Conservation (phyloP, 2,797 vertebrate species). For the Poecilia gillii region DNA sequence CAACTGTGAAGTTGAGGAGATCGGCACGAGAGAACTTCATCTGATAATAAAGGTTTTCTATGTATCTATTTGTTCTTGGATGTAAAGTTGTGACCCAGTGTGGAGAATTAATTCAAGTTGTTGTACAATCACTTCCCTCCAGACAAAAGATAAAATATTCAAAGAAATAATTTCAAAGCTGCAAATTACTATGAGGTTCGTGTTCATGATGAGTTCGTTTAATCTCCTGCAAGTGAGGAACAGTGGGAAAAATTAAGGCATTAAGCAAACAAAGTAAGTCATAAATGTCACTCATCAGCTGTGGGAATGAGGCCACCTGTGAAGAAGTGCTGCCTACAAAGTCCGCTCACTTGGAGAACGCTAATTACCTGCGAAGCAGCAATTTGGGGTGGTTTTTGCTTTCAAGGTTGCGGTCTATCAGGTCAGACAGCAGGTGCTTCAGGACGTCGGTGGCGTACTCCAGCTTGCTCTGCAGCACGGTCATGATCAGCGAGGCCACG, state of each 20-base stretch:
- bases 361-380: conserved; percentile 89
- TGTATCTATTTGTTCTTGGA: background rate
- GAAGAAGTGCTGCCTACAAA: background rate
- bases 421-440: conserved; percentile 95
- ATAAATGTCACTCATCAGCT: conserved; percentile 3
- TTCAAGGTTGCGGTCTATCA: conserved; percentile 98
- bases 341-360: conserved; percentile 1
- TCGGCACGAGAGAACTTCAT: background rate
- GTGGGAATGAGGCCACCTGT: background rate
- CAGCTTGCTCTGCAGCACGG: conserved; percentile 95
- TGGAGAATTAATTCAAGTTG: too few relatives aligned
- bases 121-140: background rate
- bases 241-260: conserved; percentile 10
- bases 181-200: background rate
- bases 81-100: background rate
- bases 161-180: background rate
- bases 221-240: background rate
- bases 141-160: background rate
- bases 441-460: conserved; percentile 97
- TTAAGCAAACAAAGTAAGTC: background rate
- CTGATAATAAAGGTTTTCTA: background rate
- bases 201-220: background rate
- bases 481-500: conserved; percentile 97
- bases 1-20: background rate
- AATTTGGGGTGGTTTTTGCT: conserved; percentile 99